Evolutionary conservation across 1,140 invertebrate species (phyloP).

Genomic region (Coptotermes formosanus): DNA sequence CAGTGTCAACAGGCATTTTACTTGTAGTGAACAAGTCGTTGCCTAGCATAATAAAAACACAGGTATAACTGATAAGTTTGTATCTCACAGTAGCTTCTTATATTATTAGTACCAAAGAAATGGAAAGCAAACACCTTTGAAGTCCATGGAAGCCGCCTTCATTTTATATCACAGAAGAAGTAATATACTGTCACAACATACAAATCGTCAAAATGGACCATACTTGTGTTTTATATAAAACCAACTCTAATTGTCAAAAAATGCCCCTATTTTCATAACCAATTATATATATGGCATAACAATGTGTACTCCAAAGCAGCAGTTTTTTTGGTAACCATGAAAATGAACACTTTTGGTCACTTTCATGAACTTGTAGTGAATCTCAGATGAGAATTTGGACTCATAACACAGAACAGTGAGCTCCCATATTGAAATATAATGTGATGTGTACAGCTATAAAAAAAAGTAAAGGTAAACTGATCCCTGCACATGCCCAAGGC

Average conservation of each 20-base stretch:
- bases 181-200: neutral
- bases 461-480: no score
- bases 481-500: no score
- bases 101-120: neutral
- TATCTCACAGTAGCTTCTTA: neutral
- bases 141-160: neutral
- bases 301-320: neutral
- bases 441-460: no score
- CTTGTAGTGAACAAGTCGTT: neutral
- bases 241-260: neutral
- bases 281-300: neutral
- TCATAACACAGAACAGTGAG: neutral
- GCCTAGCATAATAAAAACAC: neutral
- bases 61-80: neutral
- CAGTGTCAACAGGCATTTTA: neutral
- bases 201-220: neutral
- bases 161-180: neutral
- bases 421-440: neutral
- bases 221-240: neutral
- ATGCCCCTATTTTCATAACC: neutral
- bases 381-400: neutral
- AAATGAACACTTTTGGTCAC: neutral
- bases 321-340: neutral
- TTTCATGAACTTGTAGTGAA: neutral
- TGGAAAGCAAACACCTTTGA: neutral